Conservation (phyloP, 1,140 invertebrate species). For the Lordiphosa collinella region DNA sequence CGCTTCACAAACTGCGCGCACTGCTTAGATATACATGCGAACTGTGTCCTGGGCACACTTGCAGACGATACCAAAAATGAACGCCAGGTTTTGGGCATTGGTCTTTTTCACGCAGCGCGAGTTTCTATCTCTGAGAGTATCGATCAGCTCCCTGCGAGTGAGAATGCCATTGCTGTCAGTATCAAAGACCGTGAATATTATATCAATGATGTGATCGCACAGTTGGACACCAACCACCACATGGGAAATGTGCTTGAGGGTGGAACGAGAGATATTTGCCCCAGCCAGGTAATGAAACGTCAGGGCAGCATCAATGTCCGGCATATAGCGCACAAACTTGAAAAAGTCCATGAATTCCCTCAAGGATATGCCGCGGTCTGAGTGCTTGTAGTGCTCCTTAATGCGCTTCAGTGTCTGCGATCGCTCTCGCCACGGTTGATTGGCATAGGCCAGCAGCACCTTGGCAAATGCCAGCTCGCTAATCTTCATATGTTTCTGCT, state of each 20-base stretch:
- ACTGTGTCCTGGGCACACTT: conserved; percentile 26
- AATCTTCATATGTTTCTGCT: conserved; percentile 11
- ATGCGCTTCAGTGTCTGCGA: conserved; percentile 6
- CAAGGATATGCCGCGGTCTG: conserved; percentile 8
- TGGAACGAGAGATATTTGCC: conserved; percentile 18
- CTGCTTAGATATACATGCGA: neutral
- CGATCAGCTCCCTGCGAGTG: conserved; percentile 18
- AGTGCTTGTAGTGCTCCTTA: conserved; percentile 3
- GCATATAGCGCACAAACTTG: conserved; percentile 24
- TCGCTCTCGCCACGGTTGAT: neutral
- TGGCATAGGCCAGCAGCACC: conserved; percentile 18
- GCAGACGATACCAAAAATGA: neutral
- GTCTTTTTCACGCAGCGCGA: neutral
- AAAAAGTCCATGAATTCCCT: conserved; percentile 39
- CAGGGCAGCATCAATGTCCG: conserved; percentile 23
- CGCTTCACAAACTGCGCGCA: too few relatives aligned
- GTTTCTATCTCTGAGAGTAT: neutral
- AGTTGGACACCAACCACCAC: conserved; percentile 17
- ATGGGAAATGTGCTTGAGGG: conserved; percentile 23
- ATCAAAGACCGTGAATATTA: conserved; percentile 47
- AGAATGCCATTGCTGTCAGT: conserved; percentile 24
- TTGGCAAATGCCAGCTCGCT: conserved; percentile 35
- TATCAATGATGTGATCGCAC: conserved; percentile 24
- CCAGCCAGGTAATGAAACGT: conserved; percentile 36
- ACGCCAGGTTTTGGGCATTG: neutral